Evolutionary conservation across 1,140 invertebrate genomes (phyloP), one percentile per base, ranked within the genome.

Genomic region (Cyphomyrmex costatus): DNA sequence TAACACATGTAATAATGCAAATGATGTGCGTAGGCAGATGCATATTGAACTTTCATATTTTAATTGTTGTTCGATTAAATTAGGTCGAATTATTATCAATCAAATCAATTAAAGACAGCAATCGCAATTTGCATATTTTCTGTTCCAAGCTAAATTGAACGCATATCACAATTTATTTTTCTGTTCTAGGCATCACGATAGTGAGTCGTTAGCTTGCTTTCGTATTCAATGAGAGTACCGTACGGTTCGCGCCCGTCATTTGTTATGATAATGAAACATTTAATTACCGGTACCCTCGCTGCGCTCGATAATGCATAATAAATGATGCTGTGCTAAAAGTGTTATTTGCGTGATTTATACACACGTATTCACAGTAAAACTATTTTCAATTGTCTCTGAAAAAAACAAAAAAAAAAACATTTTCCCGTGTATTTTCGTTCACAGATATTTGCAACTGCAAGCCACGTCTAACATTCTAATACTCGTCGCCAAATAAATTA

Each of bases 201-300:
- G 63, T 78, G 63, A 56, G 21, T 30, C 30, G 21, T 49, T 30
- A 4, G 14, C 19, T 61, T 49, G 27, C 68, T 86, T 74, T 42
- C 24, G 73, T 86, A 89, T 89, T 89, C 65, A 78, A 51, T 51
- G 24, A 19, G 51, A 3, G 5, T 56, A 14, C 6, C 5, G 7
- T 46, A 33, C n/a, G 30, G 14, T 6, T 76, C 86, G 68, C 53
- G 24, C 46, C 58, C 65, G 80, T 86, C 83, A 78, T 89, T 85
- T 56, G 87, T 88, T 85, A 88, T 53, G 49, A 16, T 58, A 80
- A 89, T 78, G 49, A 53, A 73, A 88, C 63, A 66, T 88, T 74
- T 86, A 88, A 88, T 88, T 89, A 80, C 12, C 6, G n/a, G 12
- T 27, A 63, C 46, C 36, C n/a, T 21, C 16, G 14, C n/a, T 49